A percentile compares a stretch with the other conserved stretches of the same genome.
Evolutionary conservation across 2,797 vertebrate genomes (phyloP).

Genomic region (Pogonophryne albipinna): DNA sequence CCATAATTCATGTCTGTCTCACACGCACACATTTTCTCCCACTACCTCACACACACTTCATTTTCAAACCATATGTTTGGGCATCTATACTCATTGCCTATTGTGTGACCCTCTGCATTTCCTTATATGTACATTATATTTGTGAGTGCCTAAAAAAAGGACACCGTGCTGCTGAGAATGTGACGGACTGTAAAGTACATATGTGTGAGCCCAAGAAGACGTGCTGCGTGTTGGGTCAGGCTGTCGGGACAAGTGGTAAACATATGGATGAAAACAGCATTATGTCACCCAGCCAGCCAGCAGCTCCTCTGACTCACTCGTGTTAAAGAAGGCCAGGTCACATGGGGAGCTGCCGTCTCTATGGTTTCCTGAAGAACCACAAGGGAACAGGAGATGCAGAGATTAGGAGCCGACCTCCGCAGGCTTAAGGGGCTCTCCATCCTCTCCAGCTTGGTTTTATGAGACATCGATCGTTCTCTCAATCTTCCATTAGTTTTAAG

Average conservation of each 20-base stretch:
- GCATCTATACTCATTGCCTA: conserved; percentile 2
- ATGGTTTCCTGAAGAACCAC: conserved; percentile 75
- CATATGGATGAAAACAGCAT: conserved; percentile 72
- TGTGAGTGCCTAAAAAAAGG: conserved; percentile 6
- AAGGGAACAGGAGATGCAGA: conserved; percentile 70
- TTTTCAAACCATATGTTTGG: conserved; percentile 59
- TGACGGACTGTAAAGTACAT: background rate
- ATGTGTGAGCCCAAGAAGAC: conserved; percentile 2
- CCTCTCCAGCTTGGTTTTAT: conserved; percentile 46
- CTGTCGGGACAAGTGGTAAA: conserved; percentile 59
- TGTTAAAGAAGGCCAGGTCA: conserved; percentile 77
- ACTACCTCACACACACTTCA: conserved; percentile 41
- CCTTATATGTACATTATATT: conserved; percentile 7
- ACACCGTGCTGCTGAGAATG: background rate
- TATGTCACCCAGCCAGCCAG: conserved; percentile 69
- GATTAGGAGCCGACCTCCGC: conserved; percentile 60
- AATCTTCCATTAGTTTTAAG: conserved; percentile 30
- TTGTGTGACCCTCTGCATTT: conserved; percentile 10
- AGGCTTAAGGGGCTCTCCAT: conserved; percentile 63
- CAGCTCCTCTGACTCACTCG: conserved; percentile 77
- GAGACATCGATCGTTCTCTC: conserved; percentile 38
- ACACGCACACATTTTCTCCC: conserved; percentile 56
- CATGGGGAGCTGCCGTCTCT: conserved; percentile 76
- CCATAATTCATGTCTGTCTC: conserved; percentile 74
- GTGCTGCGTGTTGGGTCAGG: conserved; percentile 50